phyloP scores from a whole-genome alignment of 1,140 invertebrate genomes.

The Trypoxylus dichotomus region DNA sequence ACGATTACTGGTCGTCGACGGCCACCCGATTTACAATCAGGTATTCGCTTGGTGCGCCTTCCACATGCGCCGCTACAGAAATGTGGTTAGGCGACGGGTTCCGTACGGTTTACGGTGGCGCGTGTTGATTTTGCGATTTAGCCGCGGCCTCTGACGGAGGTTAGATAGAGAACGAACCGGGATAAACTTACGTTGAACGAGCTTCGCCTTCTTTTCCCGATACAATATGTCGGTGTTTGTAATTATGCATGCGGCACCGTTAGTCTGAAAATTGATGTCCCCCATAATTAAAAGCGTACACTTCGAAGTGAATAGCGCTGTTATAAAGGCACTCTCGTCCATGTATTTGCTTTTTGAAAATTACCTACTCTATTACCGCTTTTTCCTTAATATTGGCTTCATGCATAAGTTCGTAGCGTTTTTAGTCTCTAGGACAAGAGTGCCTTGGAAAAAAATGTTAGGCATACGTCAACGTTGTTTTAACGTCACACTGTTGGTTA shows the following conservation, averaged over 20 bases:
- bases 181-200: conserved; percentile 11
- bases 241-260: conserved; percentile 28
- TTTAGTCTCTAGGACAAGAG: no score
- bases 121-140: background rate
- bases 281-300: background rate
- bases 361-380: background rate
- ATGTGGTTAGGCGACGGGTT: conserved; percentile 13
- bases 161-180: background rate
- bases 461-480: no score
- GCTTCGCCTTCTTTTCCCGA: background rate
- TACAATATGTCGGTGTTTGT: conserved; percentile 31
- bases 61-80: background rate
- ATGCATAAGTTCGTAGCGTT: no score
- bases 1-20: conserved; percentile 29
- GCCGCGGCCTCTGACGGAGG: background rate
- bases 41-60: background rate
- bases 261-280: conserved; percentile 13
- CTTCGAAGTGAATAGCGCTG: background rate
- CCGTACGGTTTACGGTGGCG: conserved; percentile 6
- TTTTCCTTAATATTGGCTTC: no score
- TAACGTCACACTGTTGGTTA: no score
- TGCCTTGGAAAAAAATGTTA: no score
- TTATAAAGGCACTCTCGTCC: background rate
- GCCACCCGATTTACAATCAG: background rate
- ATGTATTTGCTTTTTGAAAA: background rate